Evolutionary conservation across 2,888 invertebrate species (phyloP), one percentile per base, ranked within the genome.

Genomic region (Xylophagus ater): DNA sequence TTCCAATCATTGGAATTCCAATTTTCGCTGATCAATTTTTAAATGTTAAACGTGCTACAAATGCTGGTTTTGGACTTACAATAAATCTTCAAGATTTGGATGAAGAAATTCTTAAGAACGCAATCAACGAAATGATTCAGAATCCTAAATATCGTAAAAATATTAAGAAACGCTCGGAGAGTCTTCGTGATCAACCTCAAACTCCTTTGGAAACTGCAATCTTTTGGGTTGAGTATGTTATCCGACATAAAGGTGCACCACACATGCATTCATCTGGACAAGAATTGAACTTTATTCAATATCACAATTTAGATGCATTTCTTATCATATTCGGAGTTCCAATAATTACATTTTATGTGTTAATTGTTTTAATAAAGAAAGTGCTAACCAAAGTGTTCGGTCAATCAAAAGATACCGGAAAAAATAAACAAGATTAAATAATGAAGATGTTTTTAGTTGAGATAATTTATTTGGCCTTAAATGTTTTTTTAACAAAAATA

Each of bases 1-100:
- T 76, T 1, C 76, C 76, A 3, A 59, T 62, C 58, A 33, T 62
- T 21, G 59, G 59, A 0, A 42, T 62, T 8, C 61, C 62, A 3
- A 48, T 59, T 3, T 55, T 56, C 6, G 54, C 42, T 0, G 57
- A 57, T 39, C 58, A 57, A 12, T 41, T 35, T 21, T 24, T 40
- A 43, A 58, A 67, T 49, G 52, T 65, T 12, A 48, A 54, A 15
- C 49, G 53, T 3, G 53, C 56, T 3, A 39, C 48, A 4, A 42
- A 42, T 3, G 40, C 49, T 13, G 66, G 65, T 0, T 57, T 55
- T 18, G 67, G 58, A 0, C 38, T 61, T 10, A 47, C 37, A 10
- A 25, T 53, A 13, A 47, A 50, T 20, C 49, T 49, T 30, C 10
- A 44, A 17, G 40, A 47, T 10, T 36, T 56, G 2, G 48, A 48